Percentiles rank a stretch among this genome's conserved stretches.
Evolutionary conservation across 1,140 invertebrate species (phyloP).

Genomic region (Lamellibrachia luymesi): DNA sequence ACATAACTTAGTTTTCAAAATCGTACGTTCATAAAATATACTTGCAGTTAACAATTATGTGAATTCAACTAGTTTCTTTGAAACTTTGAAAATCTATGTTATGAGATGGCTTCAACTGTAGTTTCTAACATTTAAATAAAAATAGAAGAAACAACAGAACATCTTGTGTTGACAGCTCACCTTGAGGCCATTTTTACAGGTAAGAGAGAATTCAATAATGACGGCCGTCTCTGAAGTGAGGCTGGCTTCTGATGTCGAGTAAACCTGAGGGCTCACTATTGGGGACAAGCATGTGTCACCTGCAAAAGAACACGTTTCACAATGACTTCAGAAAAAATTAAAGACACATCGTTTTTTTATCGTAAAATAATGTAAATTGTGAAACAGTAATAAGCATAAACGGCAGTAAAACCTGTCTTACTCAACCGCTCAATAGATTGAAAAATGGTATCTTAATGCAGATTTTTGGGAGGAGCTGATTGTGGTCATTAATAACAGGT

Average conservation of each 20-base stretch:
- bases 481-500: too few relatives aligned
- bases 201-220: conserved; percentile 59
- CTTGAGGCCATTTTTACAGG: conserved; percentile 57
- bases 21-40: too few relatives aligned
- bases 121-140: not conserved
- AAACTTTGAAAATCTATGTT: not conserved
- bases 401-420: too few relatives aligned
- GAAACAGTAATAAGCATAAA: too few relatives aligned
- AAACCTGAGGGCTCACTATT: conserved; percentile 60
- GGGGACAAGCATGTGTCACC: conserved; percentile 55
- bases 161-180: conserved; percentile 37
- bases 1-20: not conserved
- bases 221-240: conserved; percentile 70
- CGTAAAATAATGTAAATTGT: too few relatives aligned
- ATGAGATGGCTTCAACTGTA: not conserved
- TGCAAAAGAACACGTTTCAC: conserved; percentile 32
- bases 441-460: too few relatives aligned
- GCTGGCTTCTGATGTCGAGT: conserved; percentile 82
- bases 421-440: too few relatives aligned
- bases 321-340: not conserved
- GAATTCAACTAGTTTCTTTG: too few relatives aligned
- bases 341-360: too few relatives aligned
- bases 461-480: too few relatives aligned
- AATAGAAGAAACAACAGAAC: conserved; percentile 26
- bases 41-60: too few relatives aligned